Conservation (phyloP, 2,888 invertebrate genomes). For the Epinotia brunnichana region DNA sequence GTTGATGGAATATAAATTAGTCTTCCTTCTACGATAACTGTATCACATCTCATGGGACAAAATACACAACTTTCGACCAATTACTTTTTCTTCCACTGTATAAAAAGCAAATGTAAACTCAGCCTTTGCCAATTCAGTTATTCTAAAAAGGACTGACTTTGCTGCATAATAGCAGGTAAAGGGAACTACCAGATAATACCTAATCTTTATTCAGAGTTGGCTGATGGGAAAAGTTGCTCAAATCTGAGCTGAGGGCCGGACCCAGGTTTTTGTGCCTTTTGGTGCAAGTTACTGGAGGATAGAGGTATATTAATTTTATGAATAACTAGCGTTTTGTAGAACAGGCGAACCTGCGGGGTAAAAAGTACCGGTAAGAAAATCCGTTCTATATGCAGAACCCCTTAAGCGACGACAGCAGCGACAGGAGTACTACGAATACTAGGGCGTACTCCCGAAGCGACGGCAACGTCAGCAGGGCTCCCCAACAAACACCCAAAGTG, state of each 20-base stretch:
- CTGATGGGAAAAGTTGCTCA: constrained; percentile 30
- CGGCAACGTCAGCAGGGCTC: too few relatives aligned
- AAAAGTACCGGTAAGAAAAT: too few relatives aligned
- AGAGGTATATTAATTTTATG: neutral
- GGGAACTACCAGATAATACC: constrained; percentile 25
- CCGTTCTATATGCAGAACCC: too few relatives aligned
- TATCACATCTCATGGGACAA: neutral
- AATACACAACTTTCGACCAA: neutral
- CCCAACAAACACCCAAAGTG: too few relatives aligned
- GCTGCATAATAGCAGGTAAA: constrained; percentile 11
- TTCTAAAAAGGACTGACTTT: neutral
- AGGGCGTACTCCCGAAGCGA: too few relatives aligned
- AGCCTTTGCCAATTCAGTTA: neutral
- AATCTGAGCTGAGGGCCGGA: constrained; percentile 1
- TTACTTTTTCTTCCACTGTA: neutral
- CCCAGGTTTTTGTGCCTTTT: neutral
- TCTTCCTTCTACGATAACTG: too few relatives aligned
- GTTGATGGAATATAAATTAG: too few relatives aligned
- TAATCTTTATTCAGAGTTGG: constrained; percentile 36
- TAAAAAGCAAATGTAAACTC: neutral
- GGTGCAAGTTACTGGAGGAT: constrained; percentile 2
- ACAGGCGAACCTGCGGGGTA: too few relatives aligned
- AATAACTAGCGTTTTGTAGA: neutral
- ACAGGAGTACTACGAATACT: too few relatives aligned
- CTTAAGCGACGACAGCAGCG: too few relatives aligned